phyloP scores from a whole-genome alignment of 2,113 vertebrate species.

The Sarotherodon lohbergeri region DNA sequence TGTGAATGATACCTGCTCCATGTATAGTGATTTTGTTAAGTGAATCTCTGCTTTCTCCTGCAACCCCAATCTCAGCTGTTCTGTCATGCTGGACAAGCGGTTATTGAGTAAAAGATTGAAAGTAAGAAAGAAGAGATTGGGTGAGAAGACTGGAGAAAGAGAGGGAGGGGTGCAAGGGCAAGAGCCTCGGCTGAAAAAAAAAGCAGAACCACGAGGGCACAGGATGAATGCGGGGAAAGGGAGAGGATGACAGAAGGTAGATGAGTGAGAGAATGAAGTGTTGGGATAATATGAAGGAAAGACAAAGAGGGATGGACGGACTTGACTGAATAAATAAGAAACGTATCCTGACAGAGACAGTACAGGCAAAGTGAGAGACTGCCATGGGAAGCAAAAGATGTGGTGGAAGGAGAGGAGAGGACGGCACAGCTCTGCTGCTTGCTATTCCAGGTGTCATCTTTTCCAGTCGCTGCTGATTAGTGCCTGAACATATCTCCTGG shows the following conservation, averaged over 20 bases:
- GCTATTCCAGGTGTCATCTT: slow-evolving; percentile 75
- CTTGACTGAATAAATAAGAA: slow-evolving; percentile 36
- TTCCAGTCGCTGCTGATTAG: slow-evolving; percentile 69
- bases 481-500: slow-evolving; percentile 69
- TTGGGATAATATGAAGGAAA: slow-evolving; percentile 11
- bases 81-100: slow-evolving; percentile 41
- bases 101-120: slow-evolving; percentile 49
- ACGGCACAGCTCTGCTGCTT: slow-evolving; percentile 49
- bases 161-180: background rate
- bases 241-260: slow-evolving; percentile 1
- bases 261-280: background rate
- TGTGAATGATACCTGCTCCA: slow-evolving; percentile 43
- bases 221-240: background rate
- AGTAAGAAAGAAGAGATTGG: background rate
- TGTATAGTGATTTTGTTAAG: slow-evolving; percentile 33
- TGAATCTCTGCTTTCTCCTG: slow-evolving; percentile 21
- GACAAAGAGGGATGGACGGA: slow-evolving; percentile 7
- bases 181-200: background rate
- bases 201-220: background rate
- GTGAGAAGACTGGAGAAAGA: background rate
- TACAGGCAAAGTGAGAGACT: background rate
- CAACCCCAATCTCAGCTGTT: slow-evolving; percentile 36
- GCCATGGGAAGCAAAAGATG: slow-evolving; percentile 9
- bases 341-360: slow-evolving; percentile 4
- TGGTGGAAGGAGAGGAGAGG: slow-evolving; percentile 11